Evolutionary conservation across 2,888 invertebrate species (phyloP).

Genomic region (Chouioia cunea): DNA sequence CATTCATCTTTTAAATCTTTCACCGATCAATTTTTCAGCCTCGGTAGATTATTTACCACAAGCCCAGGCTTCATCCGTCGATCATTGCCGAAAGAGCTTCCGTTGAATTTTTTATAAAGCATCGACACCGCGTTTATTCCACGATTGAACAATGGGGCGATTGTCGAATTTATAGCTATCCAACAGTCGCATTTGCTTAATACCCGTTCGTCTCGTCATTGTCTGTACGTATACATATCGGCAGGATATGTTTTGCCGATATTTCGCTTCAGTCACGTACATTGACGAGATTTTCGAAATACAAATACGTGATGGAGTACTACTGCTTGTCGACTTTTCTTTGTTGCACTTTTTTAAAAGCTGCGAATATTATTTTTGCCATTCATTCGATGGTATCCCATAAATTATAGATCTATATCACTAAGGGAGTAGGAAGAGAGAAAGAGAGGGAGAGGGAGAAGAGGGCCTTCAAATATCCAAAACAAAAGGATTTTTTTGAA

Average conservation of each 20-base stretch:
- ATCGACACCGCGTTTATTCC: neutral
- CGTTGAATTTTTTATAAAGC: constrained; percentile 32
- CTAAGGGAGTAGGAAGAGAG: neutral
- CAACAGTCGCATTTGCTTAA: constrained; percentile 32
- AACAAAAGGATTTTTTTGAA: no score
- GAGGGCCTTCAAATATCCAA: neutral
- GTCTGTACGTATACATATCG: neutral
- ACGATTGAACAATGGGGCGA: no score
- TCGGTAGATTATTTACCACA: neutral
- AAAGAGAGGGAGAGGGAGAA: neutral
- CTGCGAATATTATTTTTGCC: no score
- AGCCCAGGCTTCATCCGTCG: constrained; percentile 15
- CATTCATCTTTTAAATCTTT: constrained; percentile 2
- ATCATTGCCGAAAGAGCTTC: constrained; percentile 10
- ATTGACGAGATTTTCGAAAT: constrained; percentile 21
- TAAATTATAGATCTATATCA: no score
- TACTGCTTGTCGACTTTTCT: no score
- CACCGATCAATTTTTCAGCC: neutral
- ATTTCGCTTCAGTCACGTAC: constrained; percentile 9
- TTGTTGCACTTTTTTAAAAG: no score
- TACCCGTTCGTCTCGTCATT: constrained; percentile 15
- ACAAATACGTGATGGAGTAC: neutral
- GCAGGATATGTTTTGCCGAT: constrained; percentile 13
- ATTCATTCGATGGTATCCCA: no score
- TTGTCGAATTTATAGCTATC: constrained; percentile 27